Base-by-base conservation (phyloP, 2,113 vertebrate species). In the Acrocephalus kingi region DNA sequence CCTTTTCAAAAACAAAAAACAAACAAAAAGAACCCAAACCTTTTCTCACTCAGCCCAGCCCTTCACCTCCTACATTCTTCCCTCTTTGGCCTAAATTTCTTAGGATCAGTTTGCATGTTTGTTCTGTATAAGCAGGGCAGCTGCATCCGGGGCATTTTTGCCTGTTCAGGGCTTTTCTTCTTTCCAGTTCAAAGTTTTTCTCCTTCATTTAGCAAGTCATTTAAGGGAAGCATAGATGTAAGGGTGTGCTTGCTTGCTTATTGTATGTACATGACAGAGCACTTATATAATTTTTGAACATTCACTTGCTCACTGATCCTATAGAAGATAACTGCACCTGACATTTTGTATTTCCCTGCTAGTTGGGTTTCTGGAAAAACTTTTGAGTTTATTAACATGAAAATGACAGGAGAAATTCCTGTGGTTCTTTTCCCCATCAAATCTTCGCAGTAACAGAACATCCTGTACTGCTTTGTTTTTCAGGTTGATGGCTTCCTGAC, bases 401-500 rank as follows among this genome's bases (percentile, higher is more conserved):
- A 86, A 90, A 85, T 3, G 6, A 88, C 33, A 76, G 54, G n/a
- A 68, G 24, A 37, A 88, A 81, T 56, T 55, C 35, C 56, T 73
- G 22, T 23, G 7, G 15, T 72, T 94, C 54, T 81, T 87, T 87
- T 43, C 33, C 39, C 28, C 49, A 69, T 77, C 45, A 51, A 33
- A 18, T 68, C 45, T 82, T 73, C 84, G 20, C 73, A 81, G 87
- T 76, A 74, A 80, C 37, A 63, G 56, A 78, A 66, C 48, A 77
- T 51, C 21, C 45, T 52, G 58, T 54, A 30, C 68, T 84, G 71
- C 31, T 96, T 93, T 92, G 52, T 90, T 92, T 97, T 97, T 63
- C 94, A 99, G 99, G 81, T 99, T 66, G 99, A 99, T 46, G 99
- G 99, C 17, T 99, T 99, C 97, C 97, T 99, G 91, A 99, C 99